Evolutionary conservation across 2,113 vertebrate genomes (phyloP).

Genomic region (Cathartes aura): DNA sequence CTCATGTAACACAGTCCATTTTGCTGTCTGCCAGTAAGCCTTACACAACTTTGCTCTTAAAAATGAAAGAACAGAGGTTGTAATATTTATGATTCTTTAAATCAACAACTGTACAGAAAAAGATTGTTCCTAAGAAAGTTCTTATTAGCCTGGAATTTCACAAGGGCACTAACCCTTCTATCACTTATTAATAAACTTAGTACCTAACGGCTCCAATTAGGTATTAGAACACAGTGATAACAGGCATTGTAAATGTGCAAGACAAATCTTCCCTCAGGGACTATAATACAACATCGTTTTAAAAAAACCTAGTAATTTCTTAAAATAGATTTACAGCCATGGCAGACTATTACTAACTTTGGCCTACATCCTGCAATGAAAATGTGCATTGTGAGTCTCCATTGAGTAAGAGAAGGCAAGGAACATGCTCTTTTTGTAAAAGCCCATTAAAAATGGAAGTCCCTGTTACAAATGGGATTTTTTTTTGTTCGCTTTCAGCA

Average conservation of each 20-base stretch:
- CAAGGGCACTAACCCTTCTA: not conserved
- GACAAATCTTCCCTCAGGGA: conserved; percentile 22
- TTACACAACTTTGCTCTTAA: conserved; percentile 35
- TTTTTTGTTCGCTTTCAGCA: not conserved
- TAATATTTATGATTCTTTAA: conserved; percentile 53
- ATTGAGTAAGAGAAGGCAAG: not conserved
- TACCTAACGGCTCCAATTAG: not conserved
- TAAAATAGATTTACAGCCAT: not conserved
- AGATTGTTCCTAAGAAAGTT: not conserved
- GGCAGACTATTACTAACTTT: not conserved
- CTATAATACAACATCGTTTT: not conserved
- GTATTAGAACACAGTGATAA: not conserved
- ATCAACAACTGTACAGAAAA: conserved; percentile 5
- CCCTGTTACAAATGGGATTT: not conserved
- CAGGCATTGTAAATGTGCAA: not conserved
- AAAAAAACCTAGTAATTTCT: not conserved
- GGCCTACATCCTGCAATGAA: not conserved
- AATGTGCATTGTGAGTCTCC: fast-evolving
- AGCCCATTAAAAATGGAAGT: not conserved
- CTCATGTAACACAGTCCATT: not conserved
- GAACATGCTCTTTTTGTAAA: not conserved
- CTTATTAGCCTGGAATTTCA: not conserved
- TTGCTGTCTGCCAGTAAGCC: not conserved
- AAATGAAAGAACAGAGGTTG: conserved; percentile 5
- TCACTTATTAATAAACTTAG: conserved; percentile 1